These are phyloP conservation scores for Solea solea DNA, from an alignment of 2,113 vertebrate genomes.

Conservation along the genomic window DNA sequence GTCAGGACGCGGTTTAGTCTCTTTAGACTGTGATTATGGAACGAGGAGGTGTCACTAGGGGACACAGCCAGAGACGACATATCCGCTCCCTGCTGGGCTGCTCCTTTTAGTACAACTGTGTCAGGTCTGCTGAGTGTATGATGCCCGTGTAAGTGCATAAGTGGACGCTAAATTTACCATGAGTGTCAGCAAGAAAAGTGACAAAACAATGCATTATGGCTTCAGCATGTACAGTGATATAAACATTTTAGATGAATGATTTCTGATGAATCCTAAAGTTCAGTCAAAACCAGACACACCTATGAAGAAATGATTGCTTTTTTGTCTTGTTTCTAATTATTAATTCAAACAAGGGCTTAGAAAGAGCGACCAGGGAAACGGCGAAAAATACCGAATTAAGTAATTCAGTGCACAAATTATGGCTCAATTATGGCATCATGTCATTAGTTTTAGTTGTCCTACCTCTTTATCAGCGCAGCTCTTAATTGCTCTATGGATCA, in stretches of 20 bases:
- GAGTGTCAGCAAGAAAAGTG: not conserved
- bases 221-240: not conserved
- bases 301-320: not conserved
- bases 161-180: not conserved
- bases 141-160: no score
- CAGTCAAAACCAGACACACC: not conserved
- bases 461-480: constrained; percentile 36
- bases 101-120: constrained; percentile 2
- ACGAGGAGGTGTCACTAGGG: constrained; percentile 47
- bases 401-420: not conserved
- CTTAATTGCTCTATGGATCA: constrained; percentile 46
- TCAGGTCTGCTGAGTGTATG: not conserved
- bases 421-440: constrained; percentile 5
- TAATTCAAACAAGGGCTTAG: constrained; percentile 3
- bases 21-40: constrained; percentile 56
- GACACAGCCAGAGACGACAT: constrained; percentile 13
- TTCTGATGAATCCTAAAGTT: not conserved
- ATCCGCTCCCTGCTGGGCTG: not conserved
- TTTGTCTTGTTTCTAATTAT: not conserved
- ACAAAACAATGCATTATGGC: not conserved
- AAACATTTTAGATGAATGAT: not conserved
- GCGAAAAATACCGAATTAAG: not conserved
- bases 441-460: constrained; percentile 17
- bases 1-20: constrained; percentile 48
- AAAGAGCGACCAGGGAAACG: no score